A percentile compares a stretch with the other conserved stretches of the same genome.
These are phyloP conservation scores for Callionymus lyra DNA, from an alignment of 2,113 vertebrate genomes.

Conservation along the genomic window DNA sequence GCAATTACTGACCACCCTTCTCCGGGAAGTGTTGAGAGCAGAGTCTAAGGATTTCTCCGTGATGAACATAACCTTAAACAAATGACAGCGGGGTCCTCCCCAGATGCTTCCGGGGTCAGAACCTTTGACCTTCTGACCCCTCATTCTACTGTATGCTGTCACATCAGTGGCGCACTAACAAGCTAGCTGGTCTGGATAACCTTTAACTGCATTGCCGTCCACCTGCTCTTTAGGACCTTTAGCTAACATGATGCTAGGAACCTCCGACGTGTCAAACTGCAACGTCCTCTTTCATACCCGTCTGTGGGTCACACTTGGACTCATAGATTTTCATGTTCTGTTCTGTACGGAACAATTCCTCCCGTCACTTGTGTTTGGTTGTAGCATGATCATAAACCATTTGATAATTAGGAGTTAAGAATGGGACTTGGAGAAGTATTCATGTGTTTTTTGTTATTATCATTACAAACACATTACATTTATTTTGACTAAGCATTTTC, in stretches of 20 bases:
- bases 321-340: too few species aligned
- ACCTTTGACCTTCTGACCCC: slow-evolving; percentile 24
- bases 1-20: slow-evolving; percentile 23
- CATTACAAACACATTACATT: too few species aligned
- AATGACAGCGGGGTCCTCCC: slow-evolving; percentile 22
- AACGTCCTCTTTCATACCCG: slow-evolving; percentile 7
- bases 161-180: slow-evolving; percentile 43
- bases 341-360: too few species aligned
- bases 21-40: slow-evolving; percentile 3
- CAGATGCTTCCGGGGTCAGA: slow-evolving; percentile 3
- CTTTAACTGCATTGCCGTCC: slow-evolving; percentile 44
- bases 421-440: too few species aligned
- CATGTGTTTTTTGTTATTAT: too few species aligned
- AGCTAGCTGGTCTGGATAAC: slow-evolving; percentile 53
- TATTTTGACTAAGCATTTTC: too few species aligned
- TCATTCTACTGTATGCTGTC: slow-evolving; percentile 21
- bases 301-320: too few species aligned
- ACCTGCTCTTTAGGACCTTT: slow-evolving; percentile 57
- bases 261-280: slow-evolving; percentile 23
- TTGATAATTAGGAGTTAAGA: too few species aligned
- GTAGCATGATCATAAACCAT: too few species aligned
- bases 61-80: slow-evolving; percentile 37
- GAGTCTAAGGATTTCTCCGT: background rate
- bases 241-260: slow-evolving; percentile 38
- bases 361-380: too few species aligned